phyloP scores from a whole-genome alignment of 2,113 vertebrate genomes.

The Chinchilla lanigera region DNA sequence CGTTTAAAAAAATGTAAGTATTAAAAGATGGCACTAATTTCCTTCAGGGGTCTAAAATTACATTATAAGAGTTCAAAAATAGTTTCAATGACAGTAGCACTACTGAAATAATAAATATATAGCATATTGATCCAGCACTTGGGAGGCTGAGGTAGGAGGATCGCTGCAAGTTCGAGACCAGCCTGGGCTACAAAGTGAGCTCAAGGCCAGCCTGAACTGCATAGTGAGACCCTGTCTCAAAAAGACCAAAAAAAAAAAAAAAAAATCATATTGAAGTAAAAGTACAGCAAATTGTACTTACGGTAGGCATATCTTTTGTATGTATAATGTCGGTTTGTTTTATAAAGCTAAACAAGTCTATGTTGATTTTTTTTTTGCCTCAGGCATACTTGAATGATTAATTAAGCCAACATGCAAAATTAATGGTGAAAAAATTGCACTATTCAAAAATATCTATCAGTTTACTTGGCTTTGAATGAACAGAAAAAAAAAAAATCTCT shows the following conservation, averaged over 20 bases:
- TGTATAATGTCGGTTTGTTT: constrained; percentile 33
- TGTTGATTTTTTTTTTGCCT: not conserved
- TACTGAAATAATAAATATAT: not conserved
- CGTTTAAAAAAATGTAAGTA: not conserved
- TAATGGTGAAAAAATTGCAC: not conserved
- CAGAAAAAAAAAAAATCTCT: constrained; percentile 5
- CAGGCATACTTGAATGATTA: constrained; percentile 22
- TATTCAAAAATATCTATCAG: not conserved
- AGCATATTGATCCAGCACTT: too few relatives aligned
- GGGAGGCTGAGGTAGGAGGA: too few relatives aligned
- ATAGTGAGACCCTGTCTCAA: too few relatives aligned
- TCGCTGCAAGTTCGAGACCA: too few relatives aligned
- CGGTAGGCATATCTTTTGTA: not conserved
- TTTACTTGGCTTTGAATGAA: constrained; percentile 36
- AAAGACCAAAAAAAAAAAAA: too few relatives aligned
- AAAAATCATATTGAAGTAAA: not conserved
- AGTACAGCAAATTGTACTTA: not conserved
- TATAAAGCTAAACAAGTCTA: not conserved
- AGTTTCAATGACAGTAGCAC: not conserved
- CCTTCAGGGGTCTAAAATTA: not conserved
- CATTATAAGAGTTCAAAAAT: constrained; percentile 30
- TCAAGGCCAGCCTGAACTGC: too few relatives aligned
- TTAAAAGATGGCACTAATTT: not conserved
- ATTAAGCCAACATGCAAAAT: constrained; percentile 17
- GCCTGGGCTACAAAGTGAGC: too few relatives aligned